Evolutionary conservation across 1,140 invertebrate genomes (phyloP).

Genomic region (Drosophila pallidifrons): DNA sequence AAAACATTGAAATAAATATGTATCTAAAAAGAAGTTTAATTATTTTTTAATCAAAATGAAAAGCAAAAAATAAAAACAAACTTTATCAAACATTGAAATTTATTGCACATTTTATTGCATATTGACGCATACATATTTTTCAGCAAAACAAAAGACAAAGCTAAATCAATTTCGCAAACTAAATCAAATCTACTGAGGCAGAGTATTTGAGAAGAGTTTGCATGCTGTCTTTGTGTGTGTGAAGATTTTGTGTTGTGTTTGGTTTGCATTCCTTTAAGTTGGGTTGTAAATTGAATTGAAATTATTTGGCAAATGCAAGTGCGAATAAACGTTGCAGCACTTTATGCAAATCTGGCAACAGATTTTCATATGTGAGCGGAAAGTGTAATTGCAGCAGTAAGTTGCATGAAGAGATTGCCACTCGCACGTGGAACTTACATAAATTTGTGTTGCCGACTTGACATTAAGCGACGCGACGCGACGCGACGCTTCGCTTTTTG

Average conservation of each 20-base stretch:
- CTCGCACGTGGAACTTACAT: constrained; percentile 2
- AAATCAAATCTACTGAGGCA: neutral
- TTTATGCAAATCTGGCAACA: constrained; percentile 65
- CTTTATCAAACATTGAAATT: too few species aligned
- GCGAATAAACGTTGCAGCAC: constrained; percentile 36
- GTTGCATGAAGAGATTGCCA: neutral
- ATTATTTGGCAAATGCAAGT: constrained; percentile 60
- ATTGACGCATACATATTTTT: too few species aligned
- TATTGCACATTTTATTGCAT: too few species aligned
- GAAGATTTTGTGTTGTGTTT: neutral
- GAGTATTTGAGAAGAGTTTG: neutral
- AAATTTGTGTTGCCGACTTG: constrained; percentile 25
- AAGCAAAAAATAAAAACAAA: too few species aligned
- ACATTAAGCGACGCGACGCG: constrained; percentile 1
- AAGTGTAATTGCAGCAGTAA: constrained; percentile 35
- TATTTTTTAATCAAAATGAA: too few species aligned
- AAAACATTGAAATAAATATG: too few species aligned
- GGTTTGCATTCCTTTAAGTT: constrained; percentile 34
- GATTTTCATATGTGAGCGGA: constrained; percentile 36
- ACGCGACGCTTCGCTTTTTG: neutral
- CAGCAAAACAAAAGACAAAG: too few species aligned
- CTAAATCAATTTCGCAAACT: too few species aligned
- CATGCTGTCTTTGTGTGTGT: too few species aligned
- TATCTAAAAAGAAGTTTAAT: too few species aligned
- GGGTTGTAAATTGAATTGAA: constrained; percentile 62